Evolutionary conservation across 2,888 invertebrate genomes (phyloP), one percentile per base, ranked within the genome.

Genomic region (Cephus spinipes): DNA sequence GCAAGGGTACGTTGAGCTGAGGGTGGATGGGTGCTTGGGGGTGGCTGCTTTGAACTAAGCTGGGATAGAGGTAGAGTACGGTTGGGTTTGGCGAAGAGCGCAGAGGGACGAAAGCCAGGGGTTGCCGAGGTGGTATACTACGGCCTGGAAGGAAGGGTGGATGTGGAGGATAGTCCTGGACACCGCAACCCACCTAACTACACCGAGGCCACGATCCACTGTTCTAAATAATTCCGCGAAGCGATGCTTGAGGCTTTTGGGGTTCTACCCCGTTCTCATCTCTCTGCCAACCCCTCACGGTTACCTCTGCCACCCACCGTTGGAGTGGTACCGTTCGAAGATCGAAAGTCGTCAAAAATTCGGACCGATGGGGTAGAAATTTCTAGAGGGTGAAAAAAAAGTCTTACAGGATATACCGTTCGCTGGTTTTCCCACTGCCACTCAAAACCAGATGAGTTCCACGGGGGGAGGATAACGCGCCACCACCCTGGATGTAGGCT

Each of bases 31-130:
- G 76, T 77, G 81, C 80, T 76, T 80, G 74, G 78, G 79, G 77
- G 79, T 88, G 89, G 89, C 85, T 91, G 90, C 91, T 91, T 91
- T 91, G 90, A 91, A 90, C 90, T 90, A 89, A 90, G 90, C 90
- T 87, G 82, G 87, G 88, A 83, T 87, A 87, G 87, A 87, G 87
- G 87, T 86, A 85, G 90, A 88, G 88, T 86, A 86, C 83, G 87
- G 85, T 87, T 83, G 85, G 86, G 88, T 88, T 87, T 86, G 86
- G 87, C 85, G 88, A 87, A 88, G 88, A 88, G 88, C 85, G 83
- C 85, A 85, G 83, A 33, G 87, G 85, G 84, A 82, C 82, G 81
- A 71, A 71, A 31, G 31, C 71, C 71, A 71, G 71, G 71, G 71
- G 71, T 71, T 33, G 79, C 68, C 68, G 76, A 76, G 76, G 78